Evolutionary conservation across 2,113 vertebrate species (phyloP).

Genomic region (Thunnus maccoyii): DNA sequence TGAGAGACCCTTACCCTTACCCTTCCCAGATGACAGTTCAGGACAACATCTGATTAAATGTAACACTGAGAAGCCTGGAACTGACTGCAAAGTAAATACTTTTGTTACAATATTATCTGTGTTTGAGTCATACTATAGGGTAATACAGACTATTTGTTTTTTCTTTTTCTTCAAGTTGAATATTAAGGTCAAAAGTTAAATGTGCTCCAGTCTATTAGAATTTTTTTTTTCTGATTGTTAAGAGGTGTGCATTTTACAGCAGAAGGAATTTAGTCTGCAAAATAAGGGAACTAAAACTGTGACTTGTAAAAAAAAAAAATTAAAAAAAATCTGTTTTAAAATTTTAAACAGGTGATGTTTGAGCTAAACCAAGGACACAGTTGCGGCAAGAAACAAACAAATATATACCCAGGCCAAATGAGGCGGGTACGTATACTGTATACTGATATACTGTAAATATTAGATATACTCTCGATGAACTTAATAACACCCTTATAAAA

Average conservation of each 20-base stretch:
- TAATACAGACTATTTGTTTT: not conserved
- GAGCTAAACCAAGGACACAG: fast-evolving
- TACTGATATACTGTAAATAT: too few relatives aligned
- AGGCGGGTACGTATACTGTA: too few relatives aligned
- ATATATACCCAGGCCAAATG: too few relatives aligned
- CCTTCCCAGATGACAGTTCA: not conserved
- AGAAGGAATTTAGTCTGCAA: not conserved
- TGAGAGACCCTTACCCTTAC: not conserved
- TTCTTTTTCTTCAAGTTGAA: not conserved
- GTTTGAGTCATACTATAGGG: not conserved
- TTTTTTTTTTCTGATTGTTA: not conserved
- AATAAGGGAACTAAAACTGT: not conserved
- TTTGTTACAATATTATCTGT: not conserved
- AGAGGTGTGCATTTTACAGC: not conserved
- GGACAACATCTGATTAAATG: constrained; percentile 33
- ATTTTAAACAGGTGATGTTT: constrained; percentile 34
- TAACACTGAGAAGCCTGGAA: constrained; percentile 76
- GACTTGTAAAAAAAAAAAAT: not conserved
- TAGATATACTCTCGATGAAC: not conserved
- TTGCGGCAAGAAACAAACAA: too few relatives aligned
- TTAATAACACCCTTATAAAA: too few relatives aligned
- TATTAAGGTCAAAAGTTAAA: not conserved
- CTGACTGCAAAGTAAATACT: constrained; percentile 72
- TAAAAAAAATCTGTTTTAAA: not conserved
- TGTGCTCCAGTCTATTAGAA: not conserved